phyloP scores from a whole-genome alignment of 2,888 invertebrate species.

The Stegana nigrithorax region DNA sequence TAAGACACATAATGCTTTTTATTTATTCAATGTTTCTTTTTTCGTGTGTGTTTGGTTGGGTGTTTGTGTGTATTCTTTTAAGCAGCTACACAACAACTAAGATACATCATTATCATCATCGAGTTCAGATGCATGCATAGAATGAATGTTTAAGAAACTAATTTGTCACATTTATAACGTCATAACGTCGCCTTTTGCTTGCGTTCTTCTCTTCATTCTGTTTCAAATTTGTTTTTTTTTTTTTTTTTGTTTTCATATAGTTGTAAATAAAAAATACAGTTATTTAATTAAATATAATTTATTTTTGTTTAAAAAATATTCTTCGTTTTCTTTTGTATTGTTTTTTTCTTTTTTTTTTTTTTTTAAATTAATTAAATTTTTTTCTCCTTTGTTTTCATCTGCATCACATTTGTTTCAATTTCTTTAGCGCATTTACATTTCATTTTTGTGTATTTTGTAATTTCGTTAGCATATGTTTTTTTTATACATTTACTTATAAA shows the following conservation, averaged over 20 bases:
- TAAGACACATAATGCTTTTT: conserved; percentile 56
- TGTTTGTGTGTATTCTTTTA: conserved; percentile 27
- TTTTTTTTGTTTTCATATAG: not conserved
- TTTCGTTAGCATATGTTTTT: conserved; percentile 45
- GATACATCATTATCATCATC: not conserved
- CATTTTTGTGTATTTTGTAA: conserved; percentile 29
- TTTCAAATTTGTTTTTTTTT: not conserved
- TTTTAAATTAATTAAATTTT: not conserved
- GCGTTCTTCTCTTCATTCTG: conserved; percentile 23
- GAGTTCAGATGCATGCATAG: no score
- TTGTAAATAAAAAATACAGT: not conserved
- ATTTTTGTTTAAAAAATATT: not conserved
- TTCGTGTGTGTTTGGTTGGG: conserved; percentile 35
- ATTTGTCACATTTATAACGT: conserved; percentile 57
- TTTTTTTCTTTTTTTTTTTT: not conserved
- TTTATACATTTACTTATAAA: conserved; percentile 44
- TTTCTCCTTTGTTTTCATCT: conserved; percentile 8
- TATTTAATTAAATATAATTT: conserved; percentile 3
- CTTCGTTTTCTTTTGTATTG: not conserved
- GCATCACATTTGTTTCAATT: conserved; percentile 24
- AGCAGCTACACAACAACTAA: conserved; percentile 1
- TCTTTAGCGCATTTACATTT: conserved; percentile 24
- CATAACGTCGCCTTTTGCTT: no score
- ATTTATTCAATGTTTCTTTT: conserved; percentile 59
- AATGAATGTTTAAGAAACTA: conserved; percentile 37